These are phyloP conservation scores for Periophthalmus modestus DNA, from an alignment of 2,113 vertebrate genomes.

Conservation along the genomic window DNA sequence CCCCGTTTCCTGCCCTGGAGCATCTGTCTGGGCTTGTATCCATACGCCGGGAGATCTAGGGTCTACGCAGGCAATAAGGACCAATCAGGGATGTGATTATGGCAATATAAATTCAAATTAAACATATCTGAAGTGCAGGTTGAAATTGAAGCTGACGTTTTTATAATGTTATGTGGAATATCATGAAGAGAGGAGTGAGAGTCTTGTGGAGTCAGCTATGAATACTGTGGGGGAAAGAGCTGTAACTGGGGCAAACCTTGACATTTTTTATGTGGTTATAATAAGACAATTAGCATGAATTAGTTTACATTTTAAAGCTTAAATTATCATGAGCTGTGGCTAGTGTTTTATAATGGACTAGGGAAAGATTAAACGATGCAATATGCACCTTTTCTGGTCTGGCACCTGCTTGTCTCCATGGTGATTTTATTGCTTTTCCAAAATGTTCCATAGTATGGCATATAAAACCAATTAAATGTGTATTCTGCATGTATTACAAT, in stretches of 20 bases:
- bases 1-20: constrained; percentile 47
- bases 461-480: too few species aligned
- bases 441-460: too few species aligned
- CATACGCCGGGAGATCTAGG: background rate
- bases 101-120: background rate
- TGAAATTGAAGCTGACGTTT: background rate
- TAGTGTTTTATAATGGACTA: too few species aligned
- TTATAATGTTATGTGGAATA: background rate
- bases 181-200: background rate
- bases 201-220: too few species aligned
- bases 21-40: constrained; percentile 30
- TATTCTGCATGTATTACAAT: too few species aligned
- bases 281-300: background rate
- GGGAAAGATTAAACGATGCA: too few species aligned
- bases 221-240: background rate
- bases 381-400: too few species aligned
- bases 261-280: background rate
- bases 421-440: too few species aligned
- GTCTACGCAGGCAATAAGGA: too few species aligned
- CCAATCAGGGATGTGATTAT: background rate
- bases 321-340: background rate
- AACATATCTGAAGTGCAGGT: background rate
- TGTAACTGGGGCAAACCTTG: background rate
- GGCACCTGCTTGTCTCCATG: too few species aligned
- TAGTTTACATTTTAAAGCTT: background rate